Evolutionary conservation across 2,113 vertebrate genomes (phyloP), one percentile per base, ranked within the genome.

Genomic region (Oriolus oriolus): DNA sequence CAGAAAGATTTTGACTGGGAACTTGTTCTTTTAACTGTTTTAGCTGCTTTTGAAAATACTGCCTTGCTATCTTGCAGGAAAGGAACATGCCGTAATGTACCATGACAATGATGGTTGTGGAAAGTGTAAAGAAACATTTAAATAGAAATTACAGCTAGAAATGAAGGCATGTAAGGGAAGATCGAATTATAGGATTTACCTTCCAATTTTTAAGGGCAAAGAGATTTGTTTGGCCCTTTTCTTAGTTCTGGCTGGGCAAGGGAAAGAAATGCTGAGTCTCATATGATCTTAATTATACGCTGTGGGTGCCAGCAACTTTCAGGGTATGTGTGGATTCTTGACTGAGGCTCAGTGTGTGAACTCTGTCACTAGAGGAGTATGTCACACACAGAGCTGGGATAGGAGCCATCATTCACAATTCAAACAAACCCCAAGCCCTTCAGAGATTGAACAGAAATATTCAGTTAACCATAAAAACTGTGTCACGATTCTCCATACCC

Each of bases 321-420:
- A 95, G 93, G 68, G 56, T 93, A 71, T 24, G 18, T 92, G 95
- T 95, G 94, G 89, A 87, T 95, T 91, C 94, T 87, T 93, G 94
- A 93, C 89, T 93, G 81, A 96, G 78, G 53, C 94, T 95, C 93
- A 94, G 61, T 87, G 76, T 93, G 95, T 91, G 89, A 96, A 89
- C 91, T 94, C 80, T 91, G 91, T 96, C 96, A 84, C 87, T 95
- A 64, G 87, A 95, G 49, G 77, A 91, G 74, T 79, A 87, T 94
- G 95, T 96, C 93, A 68, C 95, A 94, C 96, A 96, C 87, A 93
- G 96, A 91, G 93, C 80, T 96, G 96, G 95, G 96, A 96, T 21
- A 39, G n/a, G 84, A 95, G 95, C 96, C 96, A 96, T 96, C 94
- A 95, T 97, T 97, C 94, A 96, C 84, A 89, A 96, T 96, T 96